Evolutionary conservation across 2,888 invertebrate species (phyloP), one percentile per base, ranked within the genome.

Genomic region (Elegia similella): DNA sequence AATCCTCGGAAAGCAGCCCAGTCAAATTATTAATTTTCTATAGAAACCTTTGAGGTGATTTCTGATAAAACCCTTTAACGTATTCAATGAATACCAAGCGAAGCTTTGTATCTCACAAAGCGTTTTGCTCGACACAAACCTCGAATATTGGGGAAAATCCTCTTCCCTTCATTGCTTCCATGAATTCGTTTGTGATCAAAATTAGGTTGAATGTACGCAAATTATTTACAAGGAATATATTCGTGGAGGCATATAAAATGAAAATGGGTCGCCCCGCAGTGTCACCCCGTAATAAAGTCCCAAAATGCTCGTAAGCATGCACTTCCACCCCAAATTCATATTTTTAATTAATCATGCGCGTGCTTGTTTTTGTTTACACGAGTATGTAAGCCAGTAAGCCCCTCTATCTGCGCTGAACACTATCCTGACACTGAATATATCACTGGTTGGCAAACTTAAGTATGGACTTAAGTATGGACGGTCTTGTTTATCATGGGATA

Each of bases 21-120:
- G n/a, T 42, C 38, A 23, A 52, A 52, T 52, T 38, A 52, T 42
- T 42, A 52, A 52, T 42, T 42, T 52, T 42, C n/a, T 52, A 52
- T 42, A 42, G 23, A 13, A 42, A 42, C 23, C n/a, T 17, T 42
- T 42, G 42, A 52, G 52, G 6, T 23, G 13, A 13, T 23, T 38
- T 52, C 23, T 29, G 12, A 17, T 52, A 34, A 32, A 44, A 50
- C 32, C 23, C 42, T 52, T 52, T 23, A 13, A 38, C 6, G 7
- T 50, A 50, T 52, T 52, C 17, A 13, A 38, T 52, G 52, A 38
- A 52, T 52, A 38, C 6, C 16, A 23, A 42, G 12, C 23, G 52
- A 23, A 52, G 23, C 52, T 23, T 12, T 42, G 47, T 16, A n/a
- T 52, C 23, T 23, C 5, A 23, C 23, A 23, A 23, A 23, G 23